Conservation (phyloP, 1,140 invertebrate species). For the Drosophila malerkotliana region DNA sequence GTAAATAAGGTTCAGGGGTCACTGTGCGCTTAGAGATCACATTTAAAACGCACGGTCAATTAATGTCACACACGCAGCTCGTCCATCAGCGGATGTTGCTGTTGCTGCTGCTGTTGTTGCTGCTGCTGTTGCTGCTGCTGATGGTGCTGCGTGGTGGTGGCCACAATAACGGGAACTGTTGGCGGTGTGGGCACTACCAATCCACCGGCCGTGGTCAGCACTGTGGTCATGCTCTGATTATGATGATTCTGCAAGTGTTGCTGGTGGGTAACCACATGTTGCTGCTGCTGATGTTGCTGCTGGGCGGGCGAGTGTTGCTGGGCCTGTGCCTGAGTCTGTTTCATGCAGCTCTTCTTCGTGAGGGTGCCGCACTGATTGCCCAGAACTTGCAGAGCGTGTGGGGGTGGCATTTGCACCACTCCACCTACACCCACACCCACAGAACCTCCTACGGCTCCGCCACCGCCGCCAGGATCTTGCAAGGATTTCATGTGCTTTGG, state of each 20-base stretch:
- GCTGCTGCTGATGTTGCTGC: slow-evolving; percentile 83
- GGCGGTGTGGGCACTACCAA: slow-evolving; percentile 72
- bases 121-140: slow-evolving; percentile 83
- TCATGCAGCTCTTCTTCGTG: slow-evolving; percentile 87
- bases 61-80: slow-evolving; percentile 92
- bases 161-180: slow-evolving; percentile 71
- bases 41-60: slow-evolving; percentile 84
- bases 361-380: slow-evolving; percentile 86
- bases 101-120: slow-evolving; percentile 84
- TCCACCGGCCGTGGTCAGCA: slow-evolving; percentile 72
- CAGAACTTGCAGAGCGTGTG: slow-evolving; percentile 88
- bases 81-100: slow-evolving; percentile 86
- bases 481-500: slow-evolving; percentile 88
- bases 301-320: slow-evolving; percentile 77
- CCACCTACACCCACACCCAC: slow-evolving; percentile 83
- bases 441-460: slow-evolving; percentile 85
- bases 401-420: slow-evolving; percentile 85
- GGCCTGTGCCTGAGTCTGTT: slow-evolving; percentile 69
- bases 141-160: slow-evolving; percentile 84
- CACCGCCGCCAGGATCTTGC: slow-evolving; percentile 85
- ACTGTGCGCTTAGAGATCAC: slow-evolving; percentile 81
- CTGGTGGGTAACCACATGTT: slow-evolving; percentile 56
- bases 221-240: slow-evolving; percentile 82
- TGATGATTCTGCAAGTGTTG: slow-evolving; percentile 82
- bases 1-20: not conserved